These are phyloP conservation scores for Trachurus trachurus DNA, from an alignment of 2,797 vertebrate genomes.

Conservation along the genomic window DNA sequence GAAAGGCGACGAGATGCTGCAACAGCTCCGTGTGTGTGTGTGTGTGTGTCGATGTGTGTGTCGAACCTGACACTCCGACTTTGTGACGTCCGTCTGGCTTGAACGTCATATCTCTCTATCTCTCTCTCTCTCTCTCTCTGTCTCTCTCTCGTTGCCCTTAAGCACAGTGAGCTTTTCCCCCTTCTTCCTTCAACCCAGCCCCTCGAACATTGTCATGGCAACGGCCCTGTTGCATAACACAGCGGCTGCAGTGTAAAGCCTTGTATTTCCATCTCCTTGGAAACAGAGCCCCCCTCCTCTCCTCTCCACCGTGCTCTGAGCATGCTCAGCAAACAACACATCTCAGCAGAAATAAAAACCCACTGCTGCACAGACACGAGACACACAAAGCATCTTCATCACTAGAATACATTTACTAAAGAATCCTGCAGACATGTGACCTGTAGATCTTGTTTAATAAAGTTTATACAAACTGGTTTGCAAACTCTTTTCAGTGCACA, in stretches of 20 bases:
- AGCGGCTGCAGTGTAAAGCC: constrained; percentile 72
- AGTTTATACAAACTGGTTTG: too few species aligned
- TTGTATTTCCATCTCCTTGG: constrained; percentile 77
- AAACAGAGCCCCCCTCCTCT: constrained; percentile 47
- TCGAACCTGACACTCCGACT: not conserved
- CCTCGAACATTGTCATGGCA: constrained; percentile 68
- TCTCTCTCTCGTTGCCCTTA: not conserved
- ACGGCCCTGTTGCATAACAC: constrained; percentile 80
- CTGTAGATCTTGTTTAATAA: not conserved
- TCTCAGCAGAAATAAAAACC: constrained; percentile 6
- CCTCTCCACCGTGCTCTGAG: constrained; percentile 44
- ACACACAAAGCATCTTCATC: constrained; percentile 21
- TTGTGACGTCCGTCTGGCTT: not conserved
- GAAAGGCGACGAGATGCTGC: too few species aligned
- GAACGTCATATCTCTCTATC: constrained; percentile 3
- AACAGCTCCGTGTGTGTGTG: too few species aligned
- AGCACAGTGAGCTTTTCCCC: constrained; percentile 40
- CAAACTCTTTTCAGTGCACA: too few species aligned
- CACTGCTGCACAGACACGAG: constrained; percentile 5
- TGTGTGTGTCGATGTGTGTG: too few species aligned
- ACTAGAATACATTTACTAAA: not conserved
- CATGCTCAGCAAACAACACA: constrained; percentile 62
- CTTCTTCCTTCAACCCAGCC: constrained; percentile 42
- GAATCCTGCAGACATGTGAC: not conserved
- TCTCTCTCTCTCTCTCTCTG: not conserved